Conservation (phyloP, 2,888 invertebrate species). For the Leucophenga maculata region DNA sequence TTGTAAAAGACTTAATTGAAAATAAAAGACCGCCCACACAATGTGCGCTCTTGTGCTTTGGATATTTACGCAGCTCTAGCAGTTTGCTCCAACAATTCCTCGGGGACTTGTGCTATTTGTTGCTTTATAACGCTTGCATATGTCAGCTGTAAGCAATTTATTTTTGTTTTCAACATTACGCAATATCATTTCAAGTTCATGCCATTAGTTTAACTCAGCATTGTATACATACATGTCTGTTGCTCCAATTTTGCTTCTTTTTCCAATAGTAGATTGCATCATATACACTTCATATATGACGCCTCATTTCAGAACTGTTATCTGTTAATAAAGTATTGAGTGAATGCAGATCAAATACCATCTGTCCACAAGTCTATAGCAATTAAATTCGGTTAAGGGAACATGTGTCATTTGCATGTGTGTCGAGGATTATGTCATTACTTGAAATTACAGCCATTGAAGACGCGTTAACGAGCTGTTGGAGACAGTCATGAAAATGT, state of each 20-base stretch:
- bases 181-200: conserved; percentile 8
- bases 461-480: too few species aligned
- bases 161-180: background rate
- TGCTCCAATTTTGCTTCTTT: background rate
- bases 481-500: background rate
- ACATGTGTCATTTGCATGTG: conserved; percentile 14
- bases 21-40: too few species aligned
- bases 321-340: background rate
- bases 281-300: background rate
- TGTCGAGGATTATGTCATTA: background rate
- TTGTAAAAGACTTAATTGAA: too few species aligned
- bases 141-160: background rate
- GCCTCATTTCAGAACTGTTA: background rate
- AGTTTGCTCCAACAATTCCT: too few species aligned
- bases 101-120: too few species aligned
- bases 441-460: too few species aligned
- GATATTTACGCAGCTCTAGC: too few species aligned
- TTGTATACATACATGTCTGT: background rate
- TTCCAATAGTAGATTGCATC: background rate
- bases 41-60: too few species aligned
- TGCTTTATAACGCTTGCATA: background rate
- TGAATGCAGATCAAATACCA: background rate
- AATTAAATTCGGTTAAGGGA: conserved; percentile 5
- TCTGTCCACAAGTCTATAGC: conserved; percentile 10
- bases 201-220: background rate